Base-by-base conservation (phyloP, 2,797 vertebrate genomes). In the Acestrorhynchus altus region DNA sequence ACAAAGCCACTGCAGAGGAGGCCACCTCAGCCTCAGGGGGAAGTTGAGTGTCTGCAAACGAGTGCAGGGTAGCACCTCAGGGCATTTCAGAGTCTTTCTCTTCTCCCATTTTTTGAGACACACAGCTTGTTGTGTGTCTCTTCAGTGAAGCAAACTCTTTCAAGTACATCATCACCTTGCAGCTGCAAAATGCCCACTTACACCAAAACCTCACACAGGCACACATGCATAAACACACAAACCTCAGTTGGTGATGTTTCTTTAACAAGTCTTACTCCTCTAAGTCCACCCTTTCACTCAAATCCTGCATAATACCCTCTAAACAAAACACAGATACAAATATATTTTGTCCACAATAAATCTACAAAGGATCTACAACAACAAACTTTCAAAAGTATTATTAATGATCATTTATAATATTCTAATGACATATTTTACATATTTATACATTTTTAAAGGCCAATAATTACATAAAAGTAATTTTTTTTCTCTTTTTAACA, bases 11-110 rank as follows among this genome's bases (percentile, higher is more conserved):
- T 67, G 66, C 73, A 65, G 61, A 65, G 71, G 72, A 42, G 47
- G 31, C 61, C 70, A 64, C 49, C 51, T 49, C 74, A n/a, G 20
- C 60, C 66, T 60, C 28, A 40, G 56, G 73, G 66, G 67, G 77
- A 88, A 87, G 87, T 84, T 73, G 82, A n/a, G 88, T 89, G 90
- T 91, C 82, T 89, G 88, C 90, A 91, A 93, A 92, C 87, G 87
- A 90, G 90, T 90, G 89, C 90, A 93, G 80, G 83, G 87, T 83
- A 89, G 91, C 89, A 91, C 91, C 90, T 89, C 87, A 85, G 90
- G 91, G 87, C 88, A 86, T 90, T 88, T 91, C 86, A 84, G 86
- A 89, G 84, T 90, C 84, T 88, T 82, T 85, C 84, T 82, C 82
- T 84, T 84, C 79, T 76, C 83, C 60, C 84, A 81, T 8, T 61